Evolutionary conservation across 2,113 vertebrate species (phyloP), one percentile per base, ranked within the genome.

Genomic region (Triplophysa rosa): DNA sequence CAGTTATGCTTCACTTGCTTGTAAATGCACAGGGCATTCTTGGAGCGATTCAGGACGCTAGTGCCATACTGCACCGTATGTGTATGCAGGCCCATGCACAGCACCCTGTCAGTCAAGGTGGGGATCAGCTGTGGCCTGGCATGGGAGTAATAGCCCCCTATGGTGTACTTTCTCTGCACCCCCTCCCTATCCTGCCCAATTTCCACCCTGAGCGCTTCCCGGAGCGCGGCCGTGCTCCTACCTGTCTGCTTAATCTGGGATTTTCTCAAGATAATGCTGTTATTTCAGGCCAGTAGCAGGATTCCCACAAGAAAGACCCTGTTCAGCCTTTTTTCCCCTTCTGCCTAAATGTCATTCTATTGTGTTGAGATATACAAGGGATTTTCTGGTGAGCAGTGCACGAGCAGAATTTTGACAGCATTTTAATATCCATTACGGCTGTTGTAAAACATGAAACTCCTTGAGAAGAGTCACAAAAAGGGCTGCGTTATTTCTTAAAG

Each of bases 91-190:
- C 83, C 86, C 47, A 84, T 83, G 78, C 88, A 85, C 74, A 67
- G 81, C 82, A 89, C 87, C 93, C 94, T 97, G 96, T 96, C 95
- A 96, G 91, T 97, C 95, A 97, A 89, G 89, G 91, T 85, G 92
- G 95, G 95, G 92, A 96, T 95, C 95, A 98, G 96, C 96, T 97
- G 96, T 93, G 94, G 92, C 91, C 90, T 91, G 81, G 92, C 93
- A 96, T 93, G 95, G 94, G 93, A 94, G 95, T 94, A 96, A 97
- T 98, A 96, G 92, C 94, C 95, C 94, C 96, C 96, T 87, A 93
- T 94, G 95, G 96, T 92, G 96, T 91, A 93, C 63, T 42, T 40
- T 81, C 65, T 76, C 70, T 29, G 40, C 40, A 79, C 76, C 65
- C 69, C 66, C 93, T 93, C 88, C 93, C 92, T 91, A 90, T 91